phyloP scores from a whole-genome alignment of 1,140 invertebrate species.

The Cherax destructor region DNA sequence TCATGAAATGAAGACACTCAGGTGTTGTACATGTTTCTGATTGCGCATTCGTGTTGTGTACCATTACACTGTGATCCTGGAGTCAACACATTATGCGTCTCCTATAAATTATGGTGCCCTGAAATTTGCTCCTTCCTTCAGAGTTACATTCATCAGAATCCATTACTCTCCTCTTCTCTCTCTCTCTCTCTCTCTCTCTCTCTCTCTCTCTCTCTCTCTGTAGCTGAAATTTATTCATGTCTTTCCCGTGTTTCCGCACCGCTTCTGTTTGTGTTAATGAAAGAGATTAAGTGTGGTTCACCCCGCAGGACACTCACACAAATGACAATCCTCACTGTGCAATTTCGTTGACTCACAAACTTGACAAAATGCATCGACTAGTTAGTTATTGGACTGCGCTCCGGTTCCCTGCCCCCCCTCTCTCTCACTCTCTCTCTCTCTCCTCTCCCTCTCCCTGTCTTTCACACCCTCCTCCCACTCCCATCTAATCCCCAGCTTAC shows the following conservation, averaged over 20 bases:
- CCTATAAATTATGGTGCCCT: too few relatives aligned
- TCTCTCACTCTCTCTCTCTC: too few relatives aligned
- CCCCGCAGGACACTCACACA: background rate
- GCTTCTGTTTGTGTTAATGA: background rate
- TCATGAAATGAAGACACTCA: too few relatives aligned
- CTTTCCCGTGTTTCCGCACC: background rate
- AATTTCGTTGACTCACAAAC: slow-evolving; percentile 3
- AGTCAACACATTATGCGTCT: too few relatives aligned
- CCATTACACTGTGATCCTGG: too few relatives aligned
- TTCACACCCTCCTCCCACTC: background rate
- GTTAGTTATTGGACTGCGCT: background rate
- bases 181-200: too few relatives aligned
- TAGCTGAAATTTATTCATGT: background rate
- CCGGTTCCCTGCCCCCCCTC: background rate
- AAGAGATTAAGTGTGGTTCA: background rate
- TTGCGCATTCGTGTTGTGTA: too few relatives aligned
- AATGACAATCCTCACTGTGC: slow-evolving; percentile 6
- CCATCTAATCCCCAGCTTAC: background rate
- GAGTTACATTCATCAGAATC: too few relatives aligned
- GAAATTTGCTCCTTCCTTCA: too few relatives aligned
- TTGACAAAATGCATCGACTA: slow-evolving; percentile 4
- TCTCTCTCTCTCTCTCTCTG: too few relatives aligned
- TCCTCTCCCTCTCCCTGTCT: background rate
- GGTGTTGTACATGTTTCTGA: too few relatives aligned
- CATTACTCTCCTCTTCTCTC: too few relatives aligned